phyloP scores from a whole-genome alignment of 2,888 invertebrate genomes.

The Cryptosula pallasiana region DNA sequence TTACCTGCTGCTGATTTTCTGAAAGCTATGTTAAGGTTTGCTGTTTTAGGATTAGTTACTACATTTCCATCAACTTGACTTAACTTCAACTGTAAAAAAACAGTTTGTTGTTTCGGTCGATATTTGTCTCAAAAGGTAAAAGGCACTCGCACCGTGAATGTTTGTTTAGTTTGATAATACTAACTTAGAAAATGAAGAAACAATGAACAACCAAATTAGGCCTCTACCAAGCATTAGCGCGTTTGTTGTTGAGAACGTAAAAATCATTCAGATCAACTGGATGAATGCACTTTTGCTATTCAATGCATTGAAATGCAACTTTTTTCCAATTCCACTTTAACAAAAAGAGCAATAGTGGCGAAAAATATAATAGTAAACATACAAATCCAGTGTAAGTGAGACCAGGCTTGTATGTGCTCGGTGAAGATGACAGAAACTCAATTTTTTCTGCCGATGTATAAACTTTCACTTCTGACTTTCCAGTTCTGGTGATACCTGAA shows the following conservation, averaged over 20 bases:
- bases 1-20: not conserved
- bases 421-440: slow-evolving; percentile 67
- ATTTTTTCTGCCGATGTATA: slow-evolving; percentile 55
- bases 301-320: not conserved
- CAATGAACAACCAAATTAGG: no score
- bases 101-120: no score
- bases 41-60: not conserved
- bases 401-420: slow-evolving; percentile 82
- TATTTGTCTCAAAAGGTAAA: no score
- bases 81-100: not conserved
- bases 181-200: no score
- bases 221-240: no score
- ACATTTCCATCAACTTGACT: slow-evolving; percentile 10
- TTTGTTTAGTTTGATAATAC: no score
- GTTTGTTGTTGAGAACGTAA: no score
- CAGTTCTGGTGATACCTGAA: slow-evolving; percentile 1
- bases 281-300: no score
- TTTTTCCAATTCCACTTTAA: not conserved
- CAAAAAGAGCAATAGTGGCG: no score
- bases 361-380: slow-evolving; percentile 44
- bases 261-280: no score
- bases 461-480: not conserved
- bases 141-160: no score
- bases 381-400: slow-evolving; percentile 77
- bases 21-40: slow-evolving; percentile 53